These are phyloP conservation scores for Natrix natrix DNA, from an alignment of 2,797 vertebrate genomes.

Conservation along the genomic window DNA sequence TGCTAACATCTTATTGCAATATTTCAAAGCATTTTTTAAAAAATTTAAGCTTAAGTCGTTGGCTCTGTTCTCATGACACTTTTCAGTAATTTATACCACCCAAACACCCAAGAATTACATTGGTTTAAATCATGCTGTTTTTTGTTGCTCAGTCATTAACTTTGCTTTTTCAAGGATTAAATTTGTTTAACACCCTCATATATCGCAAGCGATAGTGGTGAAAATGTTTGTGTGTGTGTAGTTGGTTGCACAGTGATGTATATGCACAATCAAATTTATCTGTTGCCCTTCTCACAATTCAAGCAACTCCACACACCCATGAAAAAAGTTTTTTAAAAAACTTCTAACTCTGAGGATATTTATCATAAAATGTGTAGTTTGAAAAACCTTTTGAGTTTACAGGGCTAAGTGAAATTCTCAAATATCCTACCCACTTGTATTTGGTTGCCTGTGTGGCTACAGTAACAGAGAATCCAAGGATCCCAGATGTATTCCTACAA, in stretches of 20 bases:
- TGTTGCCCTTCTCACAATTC: not conserved
- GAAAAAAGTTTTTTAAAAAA: not conserved
- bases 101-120: not conserved
- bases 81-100: not conserved
- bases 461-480: constrained; percentile 92
- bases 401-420: not conserved
- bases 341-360: not conserved
- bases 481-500: constrained; percentile 92
- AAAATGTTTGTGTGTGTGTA: not conserved
- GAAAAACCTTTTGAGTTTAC: not conserved
- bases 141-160: not conserved
- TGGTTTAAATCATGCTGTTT: not conserved
- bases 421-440: constrained; percentile 80
- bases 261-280: not conserved
- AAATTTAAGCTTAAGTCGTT: not conserved
- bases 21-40: not conserved
- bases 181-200: not conserved
- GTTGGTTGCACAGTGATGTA: not conserved
- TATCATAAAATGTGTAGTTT: not conserved
- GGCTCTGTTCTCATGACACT: not conserved
- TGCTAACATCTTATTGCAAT: not conserved
- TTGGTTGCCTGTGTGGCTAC: constrained; percentile 94
- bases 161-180: not conserved
- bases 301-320: not conserved
- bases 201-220: not conserved